These are phyloP conservation scores for Smutsia temminckii DNA, from an alignment of 2,797 vertebrate genomes.

Conservation along the genomic window DNA sequence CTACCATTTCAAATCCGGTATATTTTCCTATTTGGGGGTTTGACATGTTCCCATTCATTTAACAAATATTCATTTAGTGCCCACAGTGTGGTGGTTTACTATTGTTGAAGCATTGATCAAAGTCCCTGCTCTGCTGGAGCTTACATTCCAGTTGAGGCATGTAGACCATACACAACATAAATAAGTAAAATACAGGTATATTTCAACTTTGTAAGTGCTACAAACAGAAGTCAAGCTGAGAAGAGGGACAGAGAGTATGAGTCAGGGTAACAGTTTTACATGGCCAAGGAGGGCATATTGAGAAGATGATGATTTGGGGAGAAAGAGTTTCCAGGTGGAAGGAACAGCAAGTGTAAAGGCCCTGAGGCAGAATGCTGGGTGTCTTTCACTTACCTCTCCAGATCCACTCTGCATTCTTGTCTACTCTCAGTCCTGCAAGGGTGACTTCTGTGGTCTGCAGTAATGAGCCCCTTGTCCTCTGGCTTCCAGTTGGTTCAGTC, in stretches of 20 bases:
- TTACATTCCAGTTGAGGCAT: background rate
- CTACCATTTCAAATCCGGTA: background rate
- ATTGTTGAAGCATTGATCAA: background rate
- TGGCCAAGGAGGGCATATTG: background rate
- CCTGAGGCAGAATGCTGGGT: background rate
- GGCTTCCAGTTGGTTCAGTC: background rate
- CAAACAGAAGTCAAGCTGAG: background rate
- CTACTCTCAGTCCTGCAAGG: background rate
- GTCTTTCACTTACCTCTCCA: background rate
- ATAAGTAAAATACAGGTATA: background rate
- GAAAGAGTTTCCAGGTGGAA: background rate
- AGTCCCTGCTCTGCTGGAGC: background rate
- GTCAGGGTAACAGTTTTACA: background rate
- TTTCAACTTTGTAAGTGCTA: background rate
- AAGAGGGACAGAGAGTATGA: background rate
- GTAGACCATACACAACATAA: background rate
- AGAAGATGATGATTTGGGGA: background rate
- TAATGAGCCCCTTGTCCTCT: background rate
- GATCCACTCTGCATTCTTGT: background rate
- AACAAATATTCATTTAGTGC: background rate
- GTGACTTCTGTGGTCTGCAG: background rate
- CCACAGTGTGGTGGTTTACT: background rate
- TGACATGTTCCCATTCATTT: background rate
- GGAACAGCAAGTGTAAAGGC: background rate
- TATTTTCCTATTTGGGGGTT: background rate